Conservation (phyloP, 2,888 invertebrate genomes). For the Drosophila crucigera region DNA sequence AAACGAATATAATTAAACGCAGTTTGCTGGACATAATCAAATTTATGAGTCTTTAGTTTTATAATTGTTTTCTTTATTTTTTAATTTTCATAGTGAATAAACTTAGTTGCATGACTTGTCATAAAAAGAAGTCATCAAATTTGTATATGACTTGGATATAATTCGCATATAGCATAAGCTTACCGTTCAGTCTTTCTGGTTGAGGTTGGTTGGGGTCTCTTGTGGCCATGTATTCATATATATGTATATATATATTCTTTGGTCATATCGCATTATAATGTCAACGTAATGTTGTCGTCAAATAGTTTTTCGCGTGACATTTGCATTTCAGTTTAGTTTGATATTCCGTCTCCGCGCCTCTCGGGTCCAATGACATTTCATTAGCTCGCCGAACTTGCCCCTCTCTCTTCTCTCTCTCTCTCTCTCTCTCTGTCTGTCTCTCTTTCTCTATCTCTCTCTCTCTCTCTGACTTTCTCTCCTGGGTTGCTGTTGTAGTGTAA, state of each 20-base stretch:
- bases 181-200: conserved; percentile 12
- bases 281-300: conserved; percentile 79
- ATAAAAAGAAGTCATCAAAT: conserved; percentile 60
- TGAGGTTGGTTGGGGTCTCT: conserved; percentile 34
- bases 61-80: conserved; percentile 55
- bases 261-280: conserved; percentile 75
- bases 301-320: conserved; percentile 84
- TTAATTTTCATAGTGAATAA: conserved; percentile 70
- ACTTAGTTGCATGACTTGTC: conserved; percentile 70
- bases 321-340: conserved; percentile 75
- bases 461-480: conserved; percentile 3
- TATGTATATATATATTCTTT: conserved; percentile 25
- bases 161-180: conserved; percentile 26
- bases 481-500: conserved; percentile 40
- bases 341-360: conserved; percentile 39
- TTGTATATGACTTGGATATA: conserved; percentile 67
- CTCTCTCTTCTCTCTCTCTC: not conserved
- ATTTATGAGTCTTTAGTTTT: conserved; percentile 43
- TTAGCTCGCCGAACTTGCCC: conserved; percentile 52
- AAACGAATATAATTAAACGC: not conserved
- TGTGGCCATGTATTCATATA: conserved; percentile 22
- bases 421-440: not conserved
- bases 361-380: conserved; percentile 79
- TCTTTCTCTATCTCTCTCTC: not conserved
- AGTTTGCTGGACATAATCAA: conserved; percentile 37